Evolutionary conservation across 2,888 invertebrate species (phyloP).

Genomic region (Chrysina gloriosa): DNA sequence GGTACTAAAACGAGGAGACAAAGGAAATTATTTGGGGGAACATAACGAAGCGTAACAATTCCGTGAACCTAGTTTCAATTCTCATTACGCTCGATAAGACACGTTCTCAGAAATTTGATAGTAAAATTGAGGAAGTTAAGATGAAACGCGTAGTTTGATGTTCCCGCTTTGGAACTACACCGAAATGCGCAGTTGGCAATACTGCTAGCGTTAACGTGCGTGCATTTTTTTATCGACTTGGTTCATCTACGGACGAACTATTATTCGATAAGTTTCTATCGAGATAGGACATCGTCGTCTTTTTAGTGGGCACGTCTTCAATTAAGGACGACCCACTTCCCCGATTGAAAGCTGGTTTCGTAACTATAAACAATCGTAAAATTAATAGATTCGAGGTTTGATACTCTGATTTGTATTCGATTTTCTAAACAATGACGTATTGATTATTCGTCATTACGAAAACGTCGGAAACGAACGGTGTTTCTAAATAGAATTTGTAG

Average conservation of each 20-base stretch:
- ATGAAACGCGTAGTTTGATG: too few species aligned
- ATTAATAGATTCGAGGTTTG: neutral
- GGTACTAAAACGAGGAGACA: neutral
- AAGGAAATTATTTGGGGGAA: neutral
- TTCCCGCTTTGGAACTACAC: neutral
- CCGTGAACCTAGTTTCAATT: neutral
- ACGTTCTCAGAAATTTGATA: neutral
- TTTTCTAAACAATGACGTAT: neutral
- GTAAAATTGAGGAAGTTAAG: too few species aligned
- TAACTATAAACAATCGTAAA: constrained; percentile 5
- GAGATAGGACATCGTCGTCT: neutral
- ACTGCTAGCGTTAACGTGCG: neutral
- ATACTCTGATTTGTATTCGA: constrained; percentile 1
- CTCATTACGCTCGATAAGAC: neutral
- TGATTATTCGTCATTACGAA: neutral
- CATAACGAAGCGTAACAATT: neutral
- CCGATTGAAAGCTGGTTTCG: neutral
- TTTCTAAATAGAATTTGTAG: too few species aligned
- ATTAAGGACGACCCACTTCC: constrained; percentile 17
- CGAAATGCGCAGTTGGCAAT: neutral
- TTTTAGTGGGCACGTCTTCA: constrained; percentile 1
- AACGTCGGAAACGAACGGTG: too few species aligned
- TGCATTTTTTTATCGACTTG: too few species aligned
- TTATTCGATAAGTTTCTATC: constrained; percentile 21
- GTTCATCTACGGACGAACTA: constrained; percentile 7